phyloP scores from a whole-genome alignment of 2,888 invertebrate species.

The Callimorpha dominula region DNA sequence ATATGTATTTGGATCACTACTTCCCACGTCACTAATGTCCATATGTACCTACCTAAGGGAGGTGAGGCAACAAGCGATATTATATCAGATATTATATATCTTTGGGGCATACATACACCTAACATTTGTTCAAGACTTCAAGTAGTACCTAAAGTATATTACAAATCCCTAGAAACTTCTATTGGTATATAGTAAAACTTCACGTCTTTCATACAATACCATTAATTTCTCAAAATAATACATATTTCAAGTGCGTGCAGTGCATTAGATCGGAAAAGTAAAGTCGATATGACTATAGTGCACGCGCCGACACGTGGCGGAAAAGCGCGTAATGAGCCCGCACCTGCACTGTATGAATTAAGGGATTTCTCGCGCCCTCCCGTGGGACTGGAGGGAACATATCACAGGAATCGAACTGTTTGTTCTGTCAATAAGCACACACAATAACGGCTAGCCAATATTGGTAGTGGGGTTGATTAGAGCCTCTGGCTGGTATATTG shows the following conservation, averaged over 20 bases:
- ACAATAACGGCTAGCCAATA: constrained; percentile 73
- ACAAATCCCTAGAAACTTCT: not conserved
- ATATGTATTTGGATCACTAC: too few relatives aligned
- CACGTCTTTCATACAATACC: constrained; percentile 18
- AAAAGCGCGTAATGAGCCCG: constrained; percentile 83
- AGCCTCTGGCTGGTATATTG: constrained; percentile 59
- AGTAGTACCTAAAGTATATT: not conserved
- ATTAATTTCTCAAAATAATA: constrained; percentile 64
- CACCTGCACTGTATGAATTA: constrained; percentile 85
- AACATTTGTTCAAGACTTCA: not conserved
- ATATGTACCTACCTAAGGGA: too few relatives aligned
- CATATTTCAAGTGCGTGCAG: constrained; percentile 63
- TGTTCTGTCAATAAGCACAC: constrained; percentile 77
- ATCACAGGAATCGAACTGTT: constrained; percentile 70
- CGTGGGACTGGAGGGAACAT: constrained; percentile 78
- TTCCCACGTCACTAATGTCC: too few relatives aligned
- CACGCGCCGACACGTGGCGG: constrained; percentile 83
- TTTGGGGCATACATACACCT: too few relatives aligned
- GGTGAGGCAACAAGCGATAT: too few relatives aligned
- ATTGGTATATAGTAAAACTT: not conserved
- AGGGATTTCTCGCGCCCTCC: constrained; percentile 86
- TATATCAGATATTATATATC: too few relatives aligned
- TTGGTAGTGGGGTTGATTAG: constrained; percentile 53
- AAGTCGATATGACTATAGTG: constrained; percentile 58
- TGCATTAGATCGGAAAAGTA: constrained; percentile 66